Conservation (phyloP, 2,888 invertebrate species). For the Cerastis leucographa region DNA sequence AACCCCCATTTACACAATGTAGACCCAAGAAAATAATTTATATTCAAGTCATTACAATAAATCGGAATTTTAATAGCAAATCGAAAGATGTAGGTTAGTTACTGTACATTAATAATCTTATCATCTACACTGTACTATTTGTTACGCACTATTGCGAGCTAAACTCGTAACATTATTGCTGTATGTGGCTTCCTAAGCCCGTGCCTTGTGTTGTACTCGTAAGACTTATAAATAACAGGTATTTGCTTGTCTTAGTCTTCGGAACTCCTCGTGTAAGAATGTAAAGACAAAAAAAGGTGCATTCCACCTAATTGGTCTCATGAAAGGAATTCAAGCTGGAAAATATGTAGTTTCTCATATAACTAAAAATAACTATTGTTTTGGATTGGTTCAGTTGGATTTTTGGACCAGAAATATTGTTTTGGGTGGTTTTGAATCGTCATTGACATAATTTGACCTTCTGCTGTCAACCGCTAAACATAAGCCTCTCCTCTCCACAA, state of each 20-base stretch:
- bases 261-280: slow-evolving; percentile 12
- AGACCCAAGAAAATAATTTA: slow-evolving; percentile 23
- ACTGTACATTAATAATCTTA: slow-evolving; percentile 54
- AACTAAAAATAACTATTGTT: not conserved
- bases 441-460: not conserved
- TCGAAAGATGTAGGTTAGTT: slow-evolving; percentile 53
- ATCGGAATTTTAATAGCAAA: slow-evolving; percentile 25
- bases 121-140: slow-evolving; percentile 54
- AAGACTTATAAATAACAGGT: slow-evolving; percentile 54
- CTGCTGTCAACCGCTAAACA: not conserved
- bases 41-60: slow-evolving; percentile 22
- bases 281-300: not conserved
- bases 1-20: not conserved
- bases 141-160: slow-evolving; percentile 55
- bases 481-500: not conserved
- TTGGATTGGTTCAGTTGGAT: not conserved
- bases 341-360: not conserved
- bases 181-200: slow-evolving; percentile 63
- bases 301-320: not conserved
- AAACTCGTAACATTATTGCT: slow-evolving; percentile 52
- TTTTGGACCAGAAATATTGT: not conserved
- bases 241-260: slow-evolving; percentile 40
- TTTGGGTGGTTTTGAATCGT: not conserved
- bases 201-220: slow-evolving; percentile 49
- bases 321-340: not conserved